A percentile compares a stretch with the other conserved stretches of the same genome.
phyloP scores from a whole-genome alignment of 2,797 vertebrate species.

The Rachycentron canadum region DNA sequence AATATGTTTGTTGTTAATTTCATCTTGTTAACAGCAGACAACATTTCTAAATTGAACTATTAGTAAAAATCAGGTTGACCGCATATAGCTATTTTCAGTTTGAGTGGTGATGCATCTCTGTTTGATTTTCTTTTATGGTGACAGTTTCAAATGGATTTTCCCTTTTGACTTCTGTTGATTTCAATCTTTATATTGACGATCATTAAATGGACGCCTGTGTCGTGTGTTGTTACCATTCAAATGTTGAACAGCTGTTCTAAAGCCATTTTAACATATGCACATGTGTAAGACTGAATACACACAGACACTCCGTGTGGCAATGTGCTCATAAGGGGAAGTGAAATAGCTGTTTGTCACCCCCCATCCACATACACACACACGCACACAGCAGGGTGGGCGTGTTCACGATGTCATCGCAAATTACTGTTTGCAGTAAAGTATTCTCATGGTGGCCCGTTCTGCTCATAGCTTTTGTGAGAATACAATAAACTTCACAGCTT shows the following conservation, averaged over 20 bases:
- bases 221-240: background rate
- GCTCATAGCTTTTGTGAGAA: slow-evolving; percentile 24
- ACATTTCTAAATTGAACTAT: background rate
- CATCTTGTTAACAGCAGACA: background rate
- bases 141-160: background rate
- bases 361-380: background rate
- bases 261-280: background rate
- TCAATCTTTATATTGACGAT: background rate
- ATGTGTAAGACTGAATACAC: background rate
- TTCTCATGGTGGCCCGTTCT: background rate
- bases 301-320: background rate
- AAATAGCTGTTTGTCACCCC: background rate
- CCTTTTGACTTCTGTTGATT: background rate
- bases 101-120: background rate
- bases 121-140: background rate
- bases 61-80: background rate
- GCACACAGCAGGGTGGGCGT: slow-evolving; percentile 9
- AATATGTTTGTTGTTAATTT: background rate
- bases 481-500: slow-evolving; percentile 46
- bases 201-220: background rate
- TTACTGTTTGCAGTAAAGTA: slow-evolving; percentile 49
- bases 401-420: slow-evolving; percentile 40
- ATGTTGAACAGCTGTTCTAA: background rate
- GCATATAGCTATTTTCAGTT: background rate
- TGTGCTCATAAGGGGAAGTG: background rate